A percentile compares a stretch with the other conserved stretches of the same genome.
These are phyloP conservation scores for Echinops telfairi DNA, from an alignment of 2,113 vertebrate species.

Conservation along the genomic window DNA sequence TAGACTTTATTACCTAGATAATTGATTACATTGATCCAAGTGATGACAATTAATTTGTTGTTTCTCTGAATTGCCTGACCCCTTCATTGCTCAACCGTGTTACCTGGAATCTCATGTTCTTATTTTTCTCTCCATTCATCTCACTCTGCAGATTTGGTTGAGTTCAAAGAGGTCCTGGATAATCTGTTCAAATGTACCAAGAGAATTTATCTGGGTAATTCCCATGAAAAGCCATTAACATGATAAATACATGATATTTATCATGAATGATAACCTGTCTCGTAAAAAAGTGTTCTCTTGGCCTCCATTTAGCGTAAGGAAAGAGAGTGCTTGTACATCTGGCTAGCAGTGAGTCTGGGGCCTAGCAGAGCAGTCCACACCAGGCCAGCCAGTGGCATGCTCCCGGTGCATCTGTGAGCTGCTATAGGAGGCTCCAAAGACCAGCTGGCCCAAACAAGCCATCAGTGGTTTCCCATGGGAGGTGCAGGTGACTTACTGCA, in stretches of 20 bases:
- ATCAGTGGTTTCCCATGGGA: slow-evolving; percentile 34
- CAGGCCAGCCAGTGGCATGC: slow-evolving; percentile 30
- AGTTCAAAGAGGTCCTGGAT: slow-evolving; percentile 66
- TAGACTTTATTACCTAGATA: not conserved
- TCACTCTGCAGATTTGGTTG: slow-evolving; percentile 55
- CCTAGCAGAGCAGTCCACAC: not conserved
- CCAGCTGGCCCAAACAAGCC: not conserved
- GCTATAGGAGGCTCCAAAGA: slow-evolving; percentile 50
- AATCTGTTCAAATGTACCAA: slow-evolving; percentile 69
- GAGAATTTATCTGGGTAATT: slow-evolving; percentile 67
- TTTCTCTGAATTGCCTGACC: slow-evolving; percentile 9
- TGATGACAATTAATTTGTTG: not conserved
- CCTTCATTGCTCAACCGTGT: not conserved
- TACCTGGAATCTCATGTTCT: slow-evolving; percentile 41
- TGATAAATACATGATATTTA: slow-evolving; percentile 41
- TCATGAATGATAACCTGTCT: slow-evolving; percentile 27
- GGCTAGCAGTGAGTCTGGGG: slow-evolving; percentile 10
- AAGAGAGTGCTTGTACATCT: not conserved
- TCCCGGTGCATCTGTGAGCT: slow-evolving; percentile 37
- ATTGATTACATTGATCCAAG: not conserved
- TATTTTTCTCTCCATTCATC: slow-evolving; percentile 23
- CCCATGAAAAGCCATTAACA: slow-evolving; percentile 68
- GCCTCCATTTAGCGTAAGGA: slow-evolving; percentile 6
- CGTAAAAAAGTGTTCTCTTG: slow-evolving; percentile 49
- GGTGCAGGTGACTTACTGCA: slow-evolving; percentile 75